Conservation (phyloP, 2,888 invertebrate species). For the Dorcus parallelipipedus region DNA sequence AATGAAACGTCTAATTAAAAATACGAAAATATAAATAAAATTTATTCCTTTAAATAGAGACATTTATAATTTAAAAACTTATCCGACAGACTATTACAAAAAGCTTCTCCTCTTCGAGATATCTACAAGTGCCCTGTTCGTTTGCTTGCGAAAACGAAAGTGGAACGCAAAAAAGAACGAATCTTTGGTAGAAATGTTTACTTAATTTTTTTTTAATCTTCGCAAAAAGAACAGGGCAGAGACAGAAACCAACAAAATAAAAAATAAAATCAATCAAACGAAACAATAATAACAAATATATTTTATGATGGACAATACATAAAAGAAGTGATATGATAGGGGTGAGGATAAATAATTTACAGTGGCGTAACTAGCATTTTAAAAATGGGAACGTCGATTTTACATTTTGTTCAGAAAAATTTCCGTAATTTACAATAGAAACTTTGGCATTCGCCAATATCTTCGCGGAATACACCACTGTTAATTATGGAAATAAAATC, state of each 20-base stretch:
- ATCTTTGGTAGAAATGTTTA: conserved; percentile 17
- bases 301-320: neutral
- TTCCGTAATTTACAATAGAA: too few relatives aligned
- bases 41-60: conserved; percentile 20
- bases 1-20: neutral
- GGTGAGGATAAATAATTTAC: too few relatives aligned
- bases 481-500: too few relatives aligned
- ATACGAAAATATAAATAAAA: conserved; percentile 13
- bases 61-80: conserved; percentile 15
- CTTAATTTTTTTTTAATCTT: conserved; percentile 5
- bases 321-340: too few relatives aligned
- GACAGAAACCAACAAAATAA: conserved; percentile 1
- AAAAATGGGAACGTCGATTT: too few relatives aligned
- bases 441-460: too few relatives aligned
- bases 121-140: conserved; percentile 6
- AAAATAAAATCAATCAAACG: neutral
- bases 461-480: too few relatives aligned
- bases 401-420: too few relatives aligned
- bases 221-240: neutral
- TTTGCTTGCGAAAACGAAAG: neutral
- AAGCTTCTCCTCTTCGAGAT: conserved; percentile 8
- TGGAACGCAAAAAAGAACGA: conserved; percentile 7
- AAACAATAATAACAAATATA: conserved; percentile 1
- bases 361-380: too few relatives aligned
- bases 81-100: conserved; percentile 15